A percentile compares a stretch with the other conserved stretches of the same genome.
Evolutionary conservation across 2,888 invertebrate species (phyloP).

Genomic region (Andrena bucephala): DNA sequence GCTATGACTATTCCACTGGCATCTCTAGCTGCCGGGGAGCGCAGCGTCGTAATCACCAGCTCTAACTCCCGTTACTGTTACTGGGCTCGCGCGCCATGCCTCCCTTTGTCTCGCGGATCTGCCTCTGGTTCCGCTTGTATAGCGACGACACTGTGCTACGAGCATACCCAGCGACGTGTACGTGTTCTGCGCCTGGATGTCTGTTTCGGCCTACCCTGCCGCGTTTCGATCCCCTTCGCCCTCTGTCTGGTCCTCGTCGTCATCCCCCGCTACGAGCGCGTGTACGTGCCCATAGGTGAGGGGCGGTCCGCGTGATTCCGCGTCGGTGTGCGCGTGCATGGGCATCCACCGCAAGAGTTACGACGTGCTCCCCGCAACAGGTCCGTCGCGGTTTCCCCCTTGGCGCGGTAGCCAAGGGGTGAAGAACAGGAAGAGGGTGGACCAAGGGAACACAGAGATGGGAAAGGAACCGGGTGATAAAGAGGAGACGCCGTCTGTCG

Average conservation of each 20-base stretch:
- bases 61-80: constrained; percentile 78
- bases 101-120: constrained; percentile 65
- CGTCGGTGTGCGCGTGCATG: constrained; percentile 54
- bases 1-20: constrained; percentile 64
- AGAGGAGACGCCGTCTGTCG: constrained; percentile 28
- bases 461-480: constrained; percentile 36
- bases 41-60: constrained; percentile 74
- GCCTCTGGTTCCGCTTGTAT: constrained; percentile 32
- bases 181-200: constrained; percentile 30
- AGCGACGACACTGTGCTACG: constrained; percentile 3
- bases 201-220: neutral
- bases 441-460: constrained; percentile 28
- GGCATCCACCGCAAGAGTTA: constrained; percentile 71
- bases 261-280: neutral
- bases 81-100: constrained; percentile 58
- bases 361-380: constrained; percentile 75
- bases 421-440: constrained; percentile 60
- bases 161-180: constrained; percentile 18
- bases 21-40: constrained; percentile 71
- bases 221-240: neutral
- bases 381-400: constrained; percentile 73
- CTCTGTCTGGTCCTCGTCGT: neutral
- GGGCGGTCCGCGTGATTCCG: constrained; percentile 54
- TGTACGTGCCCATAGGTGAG: constrained; percentile 34
- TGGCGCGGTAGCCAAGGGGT: constrained; percentile 68